Evolutionary conservation across 2,888 invertebrate species (phyloP).

Genomic region (Nephrotoma appendiculata): DNA sequence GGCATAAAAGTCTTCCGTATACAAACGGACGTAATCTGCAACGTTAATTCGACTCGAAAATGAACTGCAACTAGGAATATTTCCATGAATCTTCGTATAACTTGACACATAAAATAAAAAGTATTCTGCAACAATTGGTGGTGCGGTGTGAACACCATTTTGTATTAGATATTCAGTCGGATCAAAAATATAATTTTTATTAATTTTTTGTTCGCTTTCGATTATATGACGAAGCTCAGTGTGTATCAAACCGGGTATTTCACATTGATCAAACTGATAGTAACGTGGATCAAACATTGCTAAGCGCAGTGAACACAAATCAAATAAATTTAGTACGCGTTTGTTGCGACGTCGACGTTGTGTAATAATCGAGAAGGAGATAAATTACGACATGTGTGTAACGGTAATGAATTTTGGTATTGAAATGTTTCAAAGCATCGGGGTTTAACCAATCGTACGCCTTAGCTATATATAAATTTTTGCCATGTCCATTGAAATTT

Average conservation of each 20-base stretch:
- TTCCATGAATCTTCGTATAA: no score
- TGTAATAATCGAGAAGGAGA: neutral
- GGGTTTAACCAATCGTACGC: neutral
- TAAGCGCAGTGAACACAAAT: neutral
- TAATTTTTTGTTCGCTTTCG: no score
- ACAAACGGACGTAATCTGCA: no score
- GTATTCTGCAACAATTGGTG: neutral
- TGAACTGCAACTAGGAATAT: no score
- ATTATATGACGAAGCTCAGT: neutral
- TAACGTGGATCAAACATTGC: neutral
- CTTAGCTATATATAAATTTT: neutral
- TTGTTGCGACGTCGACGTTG: neutral
- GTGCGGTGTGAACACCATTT: neutral
- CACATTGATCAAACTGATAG: neutral
- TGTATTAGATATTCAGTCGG: neutral
- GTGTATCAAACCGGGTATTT: neutral
- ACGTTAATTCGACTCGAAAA: no score
- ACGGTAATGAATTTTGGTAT: neutral
- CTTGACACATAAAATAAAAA: no score
- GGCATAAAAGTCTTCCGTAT: no score
- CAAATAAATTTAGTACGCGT: neutral
- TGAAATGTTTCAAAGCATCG: neutral
- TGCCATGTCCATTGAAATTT: no score
- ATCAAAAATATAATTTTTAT: no score
- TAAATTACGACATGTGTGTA: neutral